Base-by-base conservation (phyloP, 2,888 invertebrate species). In the Stenchaetothrips biformis region DNA sequence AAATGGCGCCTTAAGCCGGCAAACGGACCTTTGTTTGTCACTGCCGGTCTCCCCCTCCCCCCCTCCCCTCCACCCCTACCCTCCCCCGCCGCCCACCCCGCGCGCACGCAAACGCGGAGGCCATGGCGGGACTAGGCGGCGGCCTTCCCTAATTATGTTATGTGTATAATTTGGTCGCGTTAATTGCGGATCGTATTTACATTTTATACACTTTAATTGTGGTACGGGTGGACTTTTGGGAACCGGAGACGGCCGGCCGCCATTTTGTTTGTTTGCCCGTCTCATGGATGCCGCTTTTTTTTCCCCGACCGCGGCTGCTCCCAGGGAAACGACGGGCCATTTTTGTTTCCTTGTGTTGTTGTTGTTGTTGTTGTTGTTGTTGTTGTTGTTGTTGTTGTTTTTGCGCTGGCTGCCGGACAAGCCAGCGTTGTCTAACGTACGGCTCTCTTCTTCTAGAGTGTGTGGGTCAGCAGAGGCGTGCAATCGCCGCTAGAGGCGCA, bases 151-250 rank as follows among this genome's bases (percentile, higher is more conserved):
- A 74, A 74, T 74, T 21, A 74, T 21, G 67, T 74, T 74, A 74
- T 74, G 67, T 74, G 25, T 74, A 74, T 74, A 74, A 74, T 74
- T 74, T 74, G 67, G 67, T 74, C 25, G 25, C 8, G 67, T 21
- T 74, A 74, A 74, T 74, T 74, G 67, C 67, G 67, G 67, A 74
- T 74, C 67, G 67, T 74, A 74, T 74, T 74, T 74, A 74, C 67
- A 74, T 74, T 74, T 74, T 74, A 74, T 25, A 74, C 67, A 25
- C 67, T 74, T 74, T 74, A 74, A 74, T 74, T 74, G 67, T 25
- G 67, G 18, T 21, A 2, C 25, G 67, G 67, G 8, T 25, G 67
- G 67, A 25, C 21, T 67, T 74, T 74, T 25, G 67, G 67, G 21
- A 7, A 37, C 21, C 21, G 11, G 25, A n/a, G 67, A 62, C 67